Base-by-base conservation (phyloP, 2,797 vertebrate species). In the Sternotherus odoratus region DNA sequence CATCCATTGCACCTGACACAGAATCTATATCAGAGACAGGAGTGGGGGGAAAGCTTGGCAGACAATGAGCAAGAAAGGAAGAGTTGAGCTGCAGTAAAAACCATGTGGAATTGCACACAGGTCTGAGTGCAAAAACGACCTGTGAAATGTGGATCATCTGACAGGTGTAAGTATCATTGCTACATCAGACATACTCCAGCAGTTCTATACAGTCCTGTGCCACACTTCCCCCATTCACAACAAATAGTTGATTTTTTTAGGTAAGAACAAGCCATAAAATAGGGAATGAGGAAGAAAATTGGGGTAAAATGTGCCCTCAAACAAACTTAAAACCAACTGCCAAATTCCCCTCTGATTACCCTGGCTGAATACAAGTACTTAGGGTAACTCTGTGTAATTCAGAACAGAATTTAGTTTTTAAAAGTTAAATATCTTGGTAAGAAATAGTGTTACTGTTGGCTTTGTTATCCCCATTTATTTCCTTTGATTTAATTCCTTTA, bases 211-310 rank as follows among this genome's bases (percentile, higher is more conserved):
- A 83, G 46, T 16, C 84, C 24, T 21, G 30, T 28, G 11, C 53
- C 6, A 75, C 28, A 26, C 6, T 33, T 85, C 51, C 57, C 56
- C 74, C 46, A n/a, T 3, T 3, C 30, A 33, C 53, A 39, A 69
- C 66, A 63, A 53, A 43, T 24, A 0, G 0, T 21, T 19, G 50
- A 77, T 12, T 51, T n/a, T n/a, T n/a, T n/a, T n/a, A n/a, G n/a
- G n/a, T n/a, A n/a, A n/a, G n/a, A n/a, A n/a, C n/a, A n/a, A n/a
- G n/a, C n/a, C 6, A 12, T 30, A n/a, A 33, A 49, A 63, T 16
- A 49, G 5, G 69, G 24, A 46, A 36, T 5, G 1, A 43, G 0
- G 39, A 23, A 19, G 19, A n/a, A 43, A 3, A 24, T 54, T 33
- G 8, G 5, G 21, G 30, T 28, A 21, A 63, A 13, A 54, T 9